Conservation (phyloP, 1,140 invertebrate species). For the Formica exsecta region DNA sequence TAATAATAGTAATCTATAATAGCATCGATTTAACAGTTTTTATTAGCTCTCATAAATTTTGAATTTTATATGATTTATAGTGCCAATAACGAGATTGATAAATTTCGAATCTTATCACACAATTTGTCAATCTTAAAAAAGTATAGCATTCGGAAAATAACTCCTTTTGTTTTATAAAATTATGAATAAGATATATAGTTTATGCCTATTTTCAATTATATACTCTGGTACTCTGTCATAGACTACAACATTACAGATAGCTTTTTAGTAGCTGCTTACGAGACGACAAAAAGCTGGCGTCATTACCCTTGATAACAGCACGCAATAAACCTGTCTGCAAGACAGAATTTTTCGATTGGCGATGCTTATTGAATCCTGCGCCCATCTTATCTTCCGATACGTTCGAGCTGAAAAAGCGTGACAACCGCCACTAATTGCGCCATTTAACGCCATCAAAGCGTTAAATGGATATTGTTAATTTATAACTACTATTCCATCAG, state of each 20-base stretch:
- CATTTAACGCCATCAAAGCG: slow-evolving; percentile 53
- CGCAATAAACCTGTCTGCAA: slow-evolving; percentile 54
- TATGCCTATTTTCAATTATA: not conserved
- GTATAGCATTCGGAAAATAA: not conserved
- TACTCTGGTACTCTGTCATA: not conserved
- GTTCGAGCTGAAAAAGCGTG: slow-evolving; percentile 42
- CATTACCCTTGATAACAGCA: slow-evolving; percentile 56
- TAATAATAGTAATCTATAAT: not conserved
- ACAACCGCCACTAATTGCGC: slow-evolving; percentile 51
- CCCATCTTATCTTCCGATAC: not conserved
- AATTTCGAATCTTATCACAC: not conserved
- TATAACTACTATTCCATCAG: slow-evolving; percentile 45
- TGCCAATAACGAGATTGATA: slow-evolving; percentile 7
- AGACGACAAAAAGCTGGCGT: slow-evolving; percentile 45
- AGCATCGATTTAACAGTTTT: not conserved
- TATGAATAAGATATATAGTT: slow-evolving; percentile 2
- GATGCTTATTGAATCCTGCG: slow-evolving; percentile 49
- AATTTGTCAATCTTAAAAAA: not conserved
- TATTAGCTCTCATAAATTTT: not conserved
- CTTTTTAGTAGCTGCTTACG: not conserved
- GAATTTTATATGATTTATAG: not conserved
- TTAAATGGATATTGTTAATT: slow-evolving; percentile 61
- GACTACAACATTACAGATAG: slow-evolving; percentile 35
- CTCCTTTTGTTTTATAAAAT: slow-evolving; percentile 1
- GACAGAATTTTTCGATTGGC: slow-evolving; percentile 42